Base-by-base conservation (phyloP, 2,888 invertebrate genomes). In the Aricia artaxerxes region DNA sequence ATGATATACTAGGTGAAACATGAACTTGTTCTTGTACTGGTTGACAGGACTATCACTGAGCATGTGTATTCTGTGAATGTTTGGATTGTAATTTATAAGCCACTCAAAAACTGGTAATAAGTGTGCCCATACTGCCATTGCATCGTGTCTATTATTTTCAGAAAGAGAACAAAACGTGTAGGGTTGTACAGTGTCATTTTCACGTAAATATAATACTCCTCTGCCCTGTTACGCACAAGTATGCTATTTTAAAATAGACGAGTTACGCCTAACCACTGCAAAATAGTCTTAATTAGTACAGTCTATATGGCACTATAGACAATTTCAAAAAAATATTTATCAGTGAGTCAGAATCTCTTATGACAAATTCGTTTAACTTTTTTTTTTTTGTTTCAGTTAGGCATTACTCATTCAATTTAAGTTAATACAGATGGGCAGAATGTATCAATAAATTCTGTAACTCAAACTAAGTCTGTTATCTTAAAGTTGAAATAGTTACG, bases 281-380 rank as follows among this genome's bases (percentile, higher is more conserved):
- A 57, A 57, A 57, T 57, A 57, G 16, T 57, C 57, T 57, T 16
- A 57, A 57, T 57, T 16, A 16, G 16, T 57, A 57, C 57, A 16
- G 57, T 57, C 57, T 57, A 57, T 57, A 57, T 57, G 57, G 57
- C 57, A 16, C 57, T 57, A 13, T 16, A 57, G 13, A 57, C 57
- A 57, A 57, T 57, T 57, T 57, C 57, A 57, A 57, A 57, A 57
- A 57, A 57, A 57, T 57, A 57, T 57, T 57, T 57, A 57, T 57
- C 57, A 57, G 16, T 57, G 13, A 57, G 57, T 16, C 57, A 57
- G 57, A 57, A 57, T 16, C 57, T 57, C 57, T 4, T 57, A 57
- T 57, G 57, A 11, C 57, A 57, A 57, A 57, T 57, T 57, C 57
- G 57, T 57, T 57, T 57, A 57, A 57, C 24, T 57, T 57, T 57